Conservation (phyloP, 2,888 invertebrate genomes). For the Drosophila glabriapex region DNA sequence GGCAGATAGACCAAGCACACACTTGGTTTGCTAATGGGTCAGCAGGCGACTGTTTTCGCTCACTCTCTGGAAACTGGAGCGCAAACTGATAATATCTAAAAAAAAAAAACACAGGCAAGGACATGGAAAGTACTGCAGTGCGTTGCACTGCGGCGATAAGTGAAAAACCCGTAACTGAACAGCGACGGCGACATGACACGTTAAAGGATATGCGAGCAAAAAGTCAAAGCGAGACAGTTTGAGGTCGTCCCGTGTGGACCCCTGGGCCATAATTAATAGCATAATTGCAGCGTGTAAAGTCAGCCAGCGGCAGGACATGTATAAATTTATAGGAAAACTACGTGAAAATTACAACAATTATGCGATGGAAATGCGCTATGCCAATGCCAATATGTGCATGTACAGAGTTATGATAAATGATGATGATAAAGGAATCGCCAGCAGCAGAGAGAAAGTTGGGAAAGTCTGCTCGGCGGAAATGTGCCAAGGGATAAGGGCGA, state of each 20-base stretch:
- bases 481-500: neutral
- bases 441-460: constrained; percentile 12
- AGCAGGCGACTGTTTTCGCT: constrained; percentile 31
- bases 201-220: constrained; percentile 42
- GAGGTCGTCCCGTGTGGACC: constrained; percentile 42
- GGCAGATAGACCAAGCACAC: neutral
- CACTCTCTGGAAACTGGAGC: constrained; percentile 67
- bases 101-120: neutral
- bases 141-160: constrained; percentile 77
- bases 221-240: constrained; percentile 48
- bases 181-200: constrained; percentile 25
- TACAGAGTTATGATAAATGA: constrained; percentile 51
- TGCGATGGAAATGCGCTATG: constrained; percentile 10
- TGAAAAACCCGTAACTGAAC: constrained; percentile 39
- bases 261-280: constrained; percentile 65
- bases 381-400: constrained; percentile 40
- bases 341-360: constrained; percentile 60
- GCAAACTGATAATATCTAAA: constrained; percentile 64
- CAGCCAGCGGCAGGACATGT: constrained; percentile 42
- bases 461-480: constrained; percentile 43
- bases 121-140: constrained; percentile 53
- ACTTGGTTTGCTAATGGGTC: constrained; percentile 23
- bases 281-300: constrained; percentile 56
- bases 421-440: constrained; percentile 21
- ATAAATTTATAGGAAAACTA: constrained; percentile 55